Percentiles rank a stretch among this genome's conserved stretches.
These are phyloP conservation scores for Anolis sagrei DNA, from an alignment of 2,113 vertebrate genomes.

Conservation along the genomic window DNA sequence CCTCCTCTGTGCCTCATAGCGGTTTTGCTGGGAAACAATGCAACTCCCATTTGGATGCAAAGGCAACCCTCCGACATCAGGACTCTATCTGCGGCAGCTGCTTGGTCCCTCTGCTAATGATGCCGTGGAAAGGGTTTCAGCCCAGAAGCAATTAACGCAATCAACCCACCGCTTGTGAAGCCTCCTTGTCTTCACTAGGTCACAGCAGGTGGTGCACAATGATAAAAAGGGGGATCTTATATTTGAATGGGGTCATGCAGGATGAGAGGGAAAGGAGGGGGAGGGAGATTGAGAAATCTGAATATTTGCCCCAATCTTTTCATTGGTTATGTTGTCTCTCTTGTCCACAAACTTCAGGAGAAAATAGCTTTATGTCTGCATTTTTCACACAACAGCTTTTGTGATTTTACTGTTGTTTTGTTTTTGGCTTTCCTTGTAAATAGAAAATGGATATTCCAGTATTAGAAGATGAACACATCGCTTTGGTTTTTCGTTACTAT, in stretches of 20 bases:
- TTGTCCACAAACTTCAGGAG: too few relatives aligned
- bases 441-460: neutral
- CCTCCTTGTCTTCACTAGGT: conserved; percentile 21
- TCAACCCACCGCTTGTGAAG: conserved; percentile 20
- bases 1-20: neutral
- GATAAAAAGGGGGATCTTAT: neutral
- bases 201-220: neutral
- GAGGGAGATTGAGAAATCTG: neutral
- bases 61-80: rapidly evolving
- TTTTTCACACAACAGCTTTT: neutral
- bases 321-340: neutral
- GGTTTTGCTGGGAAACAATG: neutral
- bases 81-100: neutral
- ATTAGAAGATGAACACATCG: neutral
- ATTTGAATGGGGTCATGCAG: neutral
- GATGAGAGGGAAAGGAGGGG: neutral
- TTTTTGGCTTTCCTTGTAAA: neutral
- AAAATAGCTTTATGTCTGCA: neutral
- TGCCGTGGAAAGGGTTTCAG: neutral
- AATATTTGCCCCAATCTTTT: neutral
- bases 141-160: conserved; percentile 12
- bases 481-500: neutral
- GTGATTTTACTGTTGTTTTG: neutral
- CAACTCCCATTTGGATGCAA: neutral
- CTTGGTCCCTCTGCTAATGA: neutral